phyloP scores from a whole-genome alignment of 2,797 vertebrate species.

The Karalla daura region DNA sequence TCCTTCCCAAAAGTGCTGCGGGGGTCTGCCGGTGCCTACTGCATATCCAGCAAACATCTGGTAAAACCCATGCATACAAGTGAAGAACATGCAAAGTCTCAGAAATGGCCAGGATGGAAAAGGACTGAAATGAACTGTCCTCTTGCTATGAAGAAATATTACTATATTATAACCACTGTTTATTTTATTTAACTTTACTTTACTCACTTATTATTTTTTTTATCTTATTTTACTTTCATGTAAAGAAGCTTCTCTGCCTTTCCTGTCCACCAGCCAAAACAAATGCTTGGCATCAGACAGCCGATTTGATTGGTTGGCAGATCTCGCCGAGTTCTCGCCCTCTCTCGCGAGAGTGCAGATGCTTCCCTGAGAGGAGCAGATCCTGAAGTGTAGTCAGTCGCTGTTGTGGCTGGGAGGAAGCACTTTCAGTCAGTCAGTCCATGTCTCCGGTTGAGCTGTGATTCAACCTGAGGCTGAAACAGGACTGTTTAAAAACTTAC shows the following conservation, averaged over 20 bases:
- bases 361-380: constrained; percentile 54
- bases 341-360: constrained; percentile 68
- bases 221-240: neutral
- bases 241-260: neutral
- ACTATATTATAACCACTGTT: too few species aligned
- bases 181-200: neutral
- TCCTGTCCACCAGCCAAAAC: neutral
- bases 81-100: too few species aligned
- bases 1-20: too few species aligned
- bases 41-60: too few species aligned
- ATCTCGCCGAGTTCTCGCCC: constrained; percentile 27
- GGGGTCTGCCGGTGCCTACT: too few species aligned
- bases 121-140: too few species aligned
- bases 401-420: constrained; percentile 67
- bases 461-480: constrained; percentile 24
- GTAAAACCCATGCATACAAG: too few species aligned
- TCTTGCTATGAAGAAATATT: too few species aligned
- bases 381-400: constrained; percentile 53
- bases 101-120: too few species aligned
- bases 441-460: constrained; percentile 3
- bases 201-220: neutral
- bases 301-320: constrained; percentile 61
- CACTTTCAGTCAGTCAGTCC: neutral
- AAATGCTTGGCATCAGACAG: constrained; percentile 7
- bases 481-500: constrained; percentile 37